Conservation (phyloP, 2,113 vertebrate genomes). For the Phoenicopterus ruber region DNA sequence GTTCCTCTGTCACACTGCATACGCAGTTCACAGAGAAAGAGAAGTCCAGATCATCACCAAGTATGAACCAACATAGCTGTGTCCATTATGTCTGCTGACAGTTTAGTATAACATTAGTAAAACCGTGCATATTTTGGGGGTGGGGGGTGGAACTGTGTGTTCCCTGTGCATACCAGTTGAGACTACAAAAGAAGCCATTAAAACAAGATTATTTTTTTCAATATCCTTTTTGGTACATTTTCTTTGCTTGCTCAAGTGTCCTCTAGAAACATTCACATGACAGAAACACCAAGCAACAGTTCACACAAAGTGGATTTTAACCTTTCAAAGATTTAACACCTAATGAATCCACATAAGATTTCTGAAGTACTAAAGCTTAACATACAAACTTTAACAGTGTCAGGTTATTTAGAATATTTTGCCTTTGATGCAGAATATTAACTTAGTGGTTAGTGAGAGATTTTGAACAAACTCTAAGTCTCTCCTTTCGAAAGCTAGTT, state of each 20-base stretch:
- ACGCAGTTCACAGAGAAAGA: neutral
- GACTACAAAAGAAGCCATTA: neutral
- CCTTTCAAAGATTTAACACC: neutral
- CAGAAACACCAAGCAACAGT: slow-evolving; percentile 16
- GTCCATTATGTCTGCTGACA: neutral
- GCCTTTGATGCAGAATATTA: slow-evolving; percentile 39
- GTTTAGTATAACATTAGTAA: neutral
- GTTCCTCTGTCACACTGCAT: neutral
- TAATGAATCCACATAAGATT: neutral
- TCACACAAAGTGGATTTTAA: slow-evolving; percentile 8
- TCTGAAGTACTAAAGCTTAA: slow-evolving; percentile 19
- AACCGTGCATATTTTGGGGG: neutral
- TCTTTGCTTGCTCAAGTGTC: neutral
- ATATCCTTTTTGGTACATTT: neutral
- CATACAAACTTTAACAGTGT: neutral
- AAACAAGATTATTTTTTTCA: neutral
- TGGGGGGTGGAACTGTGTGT: neutral
- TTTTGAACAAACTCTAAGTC: slow-evolving; percentile 24
- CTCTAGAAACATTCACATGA: neutral
- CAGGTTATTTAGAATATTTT: slow-evolving; percentile 27
- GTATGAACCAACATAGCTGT: neutral
- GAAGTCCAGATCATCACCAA: neutral
- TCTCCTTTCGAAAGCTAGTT: slow-evolving; percentile 26
- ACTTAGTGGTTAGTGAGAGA: slow-evolving; percentile 65
- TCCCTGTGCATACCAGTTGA: neutral